phyloP scores from a whole-genome alignment of 2,888 invertebrate species.

The Cephalotes varians region DNA sequence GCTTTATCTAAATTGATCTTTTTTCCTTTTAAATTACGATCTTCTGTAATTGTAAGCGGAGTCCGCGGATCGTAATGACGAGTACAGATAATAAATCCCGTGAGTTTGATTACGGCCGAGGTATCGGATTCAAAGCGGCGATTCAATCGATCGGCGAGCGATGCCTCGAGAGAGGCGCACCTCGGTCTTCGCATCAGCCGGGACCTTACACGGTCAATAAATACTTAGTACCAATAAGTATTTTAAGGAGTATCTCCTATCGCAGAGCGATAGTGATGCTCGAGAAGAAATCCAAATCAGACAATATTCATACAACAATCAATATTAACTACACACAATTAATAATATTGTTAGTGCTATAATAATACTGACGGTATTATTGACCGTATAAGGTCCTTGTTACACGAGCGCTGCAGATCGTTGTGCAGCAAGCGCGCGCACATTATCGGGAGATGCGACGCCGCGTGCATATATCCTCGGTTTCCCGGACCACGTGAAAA shows the following conservation, averaged over 20 bases:
- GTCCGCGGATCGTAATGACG: neutral
- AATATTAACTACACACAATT: no score
- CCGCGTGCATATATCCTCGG: neutral
- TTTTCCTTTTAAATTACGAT: neutral
- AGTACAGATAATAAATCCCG: neutral
- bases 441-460: conserved; percentile 39
- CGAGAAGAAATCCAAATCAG: no score
- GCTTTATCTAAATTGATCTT: neutral
- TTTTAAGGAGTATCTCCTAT: no score
- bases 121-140: neutral
- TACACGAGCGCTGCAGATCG: conserved; percentile 50
- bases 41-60: no score
- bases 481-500: conserved; percentile 13
- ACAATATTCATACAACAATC: no score
- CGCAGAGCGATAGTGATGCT: no score
- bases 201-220: no score
- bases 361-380: no score
- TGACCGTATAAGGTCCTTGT: no score
- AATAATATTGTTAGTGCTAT: no score
- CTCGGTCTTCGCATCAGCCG: neutral
- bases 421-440: conserved; percentile 57
- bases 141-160: conserved; percentile 5
- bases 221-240: no score
- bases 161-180: conserved; percentile 2
- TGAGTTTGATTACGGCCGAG: neutral